Evolutionary conservation across 2,888 invertebrate species (phyloP), one percentile per base, ranked within the genome.

Genomic region (Eupithecia abbreviata): DNA sequence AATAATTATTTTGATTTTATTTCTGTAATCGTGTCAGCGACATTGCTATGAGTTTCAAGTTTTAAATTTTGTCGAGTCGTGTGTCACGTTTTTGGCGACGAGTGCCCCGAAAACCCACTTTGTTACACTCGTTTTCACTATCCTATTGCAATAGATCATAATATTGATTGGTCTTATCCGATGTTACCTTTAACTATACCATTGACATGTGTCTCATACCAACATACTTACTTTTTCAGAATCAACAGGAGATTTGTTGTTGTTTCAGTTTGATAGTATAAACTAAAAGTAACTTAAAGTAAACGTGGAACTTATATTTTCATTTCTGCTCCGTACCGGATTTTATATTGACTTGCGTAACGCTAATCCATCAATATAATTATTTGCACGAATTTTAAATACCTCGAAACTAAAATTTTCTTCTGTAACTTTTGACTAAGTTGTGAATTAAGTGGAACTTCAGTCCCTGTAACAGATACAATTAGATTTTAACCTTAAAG

Each of bases 1-100:
- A 15, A 13, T 72, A 71, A 79, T 78, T 77, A 77, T 74, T 78
- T 78, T 71, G 77, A 76, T 67, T 72, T 79, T 79, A 80, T 80
- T 71, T 73, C 66, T 71, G 79, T 74, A 81, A 79, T 68, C 62
- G 65, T 66, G 74, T 73, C 67, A 71, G 68, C 69, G n/a, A 74
- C 43, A 45, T 68, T 45, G 45, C 68, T 68, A 55, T 55, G 42
- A 66, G 10, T 72, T 76, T 74, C 30, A 72, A 47, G 65, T 67
- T 51, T 45, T 45, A 49, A 62, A 43, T 43, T 43, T 68, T 77
- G 58, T 70, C 12, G 72, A 75, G 68, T n/a, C 67, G 73, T 72
- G 66, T 73, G 68, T 72, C 76, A 47, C 13, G 71, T 62, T 71
- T 71, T 72, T 72, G 74, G 69, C 72, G 74, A 74, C 72, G 41